Evolutionary conservation across 2,113 vertebrate genomes (phyloP), one percentile per base, ranked within the genome.

Genomic region (Lanius collurio): DNA sequence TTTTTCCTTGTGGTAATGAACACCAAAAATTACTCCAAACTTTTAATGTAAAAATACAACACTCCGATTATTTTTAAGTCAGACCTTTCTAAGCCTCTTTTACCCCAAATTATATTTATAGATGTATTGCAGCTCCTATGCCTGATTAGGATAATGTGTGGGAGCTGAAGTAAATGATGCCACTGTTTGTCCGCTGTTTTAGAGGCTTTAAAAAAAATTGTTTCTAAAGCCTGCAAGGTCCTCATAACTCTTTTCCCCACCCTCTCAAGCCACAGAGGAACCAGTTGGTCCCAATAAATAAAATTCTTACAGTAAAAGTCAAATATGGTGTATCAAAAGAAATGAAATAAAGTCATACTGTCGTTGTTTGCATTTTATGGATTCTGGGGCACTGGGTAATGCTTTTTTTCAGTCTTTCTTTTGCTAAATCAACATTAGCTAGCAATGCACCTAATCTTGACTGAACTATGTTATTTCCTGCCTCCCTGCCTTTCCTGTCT

Each of bases 401-500:
- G 88, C 28, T 41, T 93, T 90, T 92, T 90, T 80, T 65, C 24
- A 37, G 82, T 57, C 69, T 71, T 89, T 74, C 81, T 91, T 76
- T 85, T 79, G 37, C 84, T 94, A 96, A 90, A 94, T 88, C 95
- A 95, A 94, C 91, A 88, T 93, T 85, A 95, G 90, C 87, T 84
- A 96, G 92, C 69, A 95, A 90, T 18, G 31, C 92, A 96, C 93
- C 95, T 96, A 89, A 93, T 93, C 96, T 93, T 91, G 92, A 93
- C 76, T 93, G 86, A 92, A 94, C 92, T 87, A 76, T 94, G 94
- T 95, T 96, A 96, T 97, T 97, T 97, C 95, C 92, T 96, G 95
- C 92, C 88, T 96, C 83, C 93, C 89, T 97, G 88, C 95, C 96
- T 97, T 97, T 97, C 95, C 96, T 95, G 90, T 87, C 90, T 86